Percentiles rank a stretch among this genome's conserved stretches.
These are phyloP conservation scores for Dryadula phaetusa DNA, from an alignment of 2,888 invertebrate genomes.

Conservation along the genomic window DNA sequence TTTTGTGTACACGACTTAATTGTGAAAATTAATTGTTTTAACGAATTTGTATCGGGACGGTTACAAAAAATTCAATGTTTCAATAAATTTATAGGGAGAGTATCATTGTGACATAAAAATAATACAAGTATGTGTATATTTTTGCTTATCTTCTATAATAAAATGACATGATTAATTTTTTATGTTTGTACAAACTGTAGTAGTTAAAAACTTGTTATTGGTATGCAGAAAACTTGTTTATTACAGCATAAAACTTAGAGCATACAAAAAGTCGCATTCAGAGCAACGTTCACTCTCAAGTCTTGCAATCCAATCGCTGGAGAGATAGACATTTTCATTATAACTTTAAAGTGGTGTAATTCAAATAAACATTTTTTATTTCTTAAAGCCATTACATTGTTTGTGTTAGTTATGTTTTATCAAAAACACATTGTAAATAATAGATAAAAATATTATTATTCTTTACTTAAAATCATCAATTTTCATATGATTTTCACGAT, in stretches of 20 bases:
- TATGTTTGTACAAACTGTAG: neutral
- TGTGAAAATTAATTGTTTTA: conserved; percentile 34
- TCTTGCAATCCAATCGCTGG: neutral
- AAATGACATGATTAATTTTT: neutral
- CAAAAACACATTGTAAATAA: neutral
- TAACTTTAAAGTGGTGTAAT: conserved; percentile 2
- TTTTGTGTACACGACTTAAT: conserved; percentile 29
- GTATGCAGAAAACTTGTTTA: neutral
- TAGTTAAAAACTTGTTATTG: neutral
- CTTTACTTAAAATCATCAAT: neutral
- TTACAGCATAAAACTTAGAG: neutral
- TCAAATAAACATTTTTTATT: neutral
- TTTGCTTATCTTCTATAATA: neutral
- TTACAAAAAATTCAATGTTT: conserved; percentile 5
- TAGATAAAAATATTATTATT: neutral
- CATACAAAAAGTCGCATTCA: neutral
- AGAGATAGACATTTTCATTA: conserved; percentile 6
- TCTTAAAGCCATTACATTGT: neutral
- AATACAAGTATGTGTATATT: neutral
- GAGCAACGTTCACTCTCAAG: neutral
- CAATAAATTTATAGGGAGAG: neutral
- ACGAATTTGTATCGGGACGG: conserved; percentile 4
- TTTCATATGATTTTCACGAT: neutral
- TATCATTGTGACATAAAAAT: neutral
- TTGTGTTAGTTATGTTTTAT: neutral